A percentile compares a stretch with the other conserved stretches of the same genome.
phyloP scores from a whole-genome alignment of 2,113 vertebrate species.

The Leptosomus discolor region DNA sequence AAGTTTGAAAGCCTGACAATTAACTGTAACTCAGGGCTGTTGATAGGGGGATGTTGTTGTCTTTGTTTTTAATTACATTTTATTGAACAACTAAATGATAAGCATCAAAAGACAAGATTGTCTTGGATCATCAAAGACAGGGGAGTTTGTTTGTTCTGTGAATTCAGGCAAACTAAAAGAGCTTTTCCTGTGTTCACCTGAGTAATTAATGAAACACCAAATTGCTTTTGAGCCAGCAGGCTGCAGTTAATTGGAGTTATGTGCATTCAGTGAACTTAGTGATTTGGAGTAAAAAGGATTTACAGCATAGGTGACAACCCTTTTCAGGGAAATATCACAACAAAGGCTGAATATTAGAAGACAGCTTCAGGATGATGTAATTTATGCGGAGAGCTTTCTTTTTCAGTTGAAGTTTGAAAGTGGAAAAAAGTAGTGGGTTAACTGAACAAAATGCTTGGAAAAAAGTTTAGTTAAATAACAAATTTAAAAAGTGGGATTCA shows the following conservation, averaged over 20 bases:
- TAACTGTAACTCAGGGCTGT: background rate
- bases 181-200: conserved; percentile 21
- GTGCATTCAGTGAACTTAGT: conserved; percentile 19
- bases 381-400: background rate
- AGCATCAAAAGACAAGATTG: conserved; percentile 60
- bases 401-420: background rate
- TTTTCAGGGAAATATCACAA: background rate
- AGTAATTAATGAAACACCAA: conserved; percentile 38
- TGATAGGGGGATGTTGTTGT: conserved; percentile 8
- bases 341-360: background rate
- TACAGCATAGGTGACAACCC: background rate
- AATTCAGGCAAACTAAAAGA: conserved; percentile 7
- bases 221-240: conserved; percentile 27
- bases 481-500: background rate
- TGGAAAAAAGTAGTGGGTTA: background rate
- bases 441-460: background rate
- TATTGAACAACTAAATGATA: conserved; percentile 52
- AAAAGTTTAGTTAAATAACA: background rate
- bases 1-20: conserved; percentile 26
- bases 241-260: conserved; percentile 35
- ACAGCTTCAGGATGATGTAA: background rate
- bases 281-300: conserved; percentile 17
- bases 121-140: conserved; percentile 65
- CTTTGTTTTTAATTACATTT: conserved; percentile 61
- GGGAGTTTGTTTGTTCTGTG: conserved; percentile 21